Base-by-base conservation (phyloP, 2,113 vertebrate genomes). In the Callionymus lyra region DNA sequence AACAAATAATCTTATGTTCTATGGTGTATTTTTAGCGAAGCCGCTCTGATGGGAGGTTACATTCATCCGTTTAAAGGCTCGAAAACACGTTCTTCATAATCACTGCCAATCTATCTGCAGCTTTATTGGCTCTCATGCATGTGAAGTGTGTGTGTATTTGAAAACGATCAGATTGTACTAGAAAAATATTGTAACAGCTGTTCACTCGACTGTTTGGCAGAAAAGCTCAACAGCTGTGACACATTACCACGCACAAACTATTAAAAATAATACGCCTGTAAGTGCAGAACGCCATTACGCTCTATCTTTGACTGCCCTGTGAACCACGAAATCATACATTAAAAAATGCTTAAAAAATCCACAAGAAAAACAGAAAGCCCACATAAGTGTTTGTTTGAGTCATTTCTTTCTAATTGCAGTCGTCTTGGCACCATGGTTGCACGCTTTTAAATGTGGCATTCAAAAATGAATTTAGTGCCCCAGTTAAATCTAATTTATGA, bases 151-250 rank as follows among this genome's bases (percentile, higher is more conserved):
- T 27, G 21, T 27, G 21, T 27, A 27, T 5, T 5, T 5, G 8
- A 27, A 27, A 27, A 27, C 21, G 21, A 27, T 27, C 21, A 27
- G 21, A 27, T 27, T 27, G 21, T 44, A 21, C 41, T 55, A 53
- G 50, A 62, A 56, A 46, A 59, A 64, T 44, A 79, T 59, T 50
- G 45, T 56, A 67, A 50, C 70, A 76, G 69, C 72, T 77, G 69
- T 57, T 50, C 65, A 50, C 63, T 54, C 52, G 43, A 2, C 65
- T 47, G 65, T 4, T 63, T 79, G 73, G 68, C 71, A 71, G 54
- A 53, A 53, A 59, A 63, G 31, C 47, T 51, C 47, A 73, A 60
- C 75, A 81, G 70, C 72, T 81, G 75, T 67, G 67, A 58, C 40
- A 41, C 47, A 36, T 68, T 76, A 56, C 47, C 54, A 39, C 43